Evolutionary conservation across 2,888 invertebrate genomes (phyloP).

Genomic region (Lepidocyrtoides sp.): DNA sequence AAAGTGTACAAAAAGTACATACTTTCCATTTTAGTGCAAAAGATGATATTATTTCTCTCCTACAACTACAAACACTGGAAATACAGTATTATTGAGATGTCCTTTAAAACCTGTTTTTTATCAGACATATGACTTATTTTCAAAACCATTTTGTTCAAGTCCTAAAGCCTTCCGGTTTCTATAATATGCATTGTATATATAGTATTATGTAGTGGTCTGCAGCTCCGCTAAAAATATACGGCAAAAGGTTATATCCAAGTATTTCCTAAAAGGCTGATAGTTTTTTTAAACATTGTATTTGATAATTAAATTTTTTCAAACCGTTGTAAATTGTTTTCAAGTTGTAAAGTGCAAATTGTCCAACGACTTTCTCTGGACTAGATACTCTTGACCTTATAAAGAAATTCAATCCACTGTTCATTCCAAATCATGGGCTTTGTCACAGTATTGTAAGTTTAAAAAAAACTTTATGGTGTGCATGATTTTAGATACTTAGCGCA

Average conservation of each 20-base stretch:
- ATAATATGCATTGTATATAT: neutral
- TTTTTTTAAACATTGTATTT: neutral
- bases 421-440: constrained; percentile 66
- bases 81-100: neutral
- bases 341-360: neutral
- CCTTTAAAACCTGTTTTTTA: neutral
- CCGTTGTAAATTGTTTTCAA: too few species aligned
- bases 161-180: neutral
- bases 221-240: neutral
- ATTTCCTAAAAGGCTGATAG: neutral
- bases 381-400: neutral
- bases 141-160: neutral
- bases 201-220: neutral
- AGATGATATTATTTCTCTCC: neutral
- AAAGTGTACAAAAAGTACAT: neutral
- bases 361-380: neutral
- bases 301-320: too few species aligned
- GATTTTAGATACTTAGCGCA: neutral
- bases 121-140: neutral
- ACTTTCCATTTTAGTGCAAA: constrained; percentile 26
- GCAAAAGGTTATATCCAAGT: neutral
- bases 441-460: constrained; percentile 67
- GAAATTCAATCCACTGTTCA: neutral
- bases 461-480: neutral
- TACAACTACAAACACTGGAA: neutral